Percentiles rank a stretch among this genome's conserved stretches.
Conservation (phyloP, 2,797 vertebrate species). For the Amphiprion clarkii region DNA sequence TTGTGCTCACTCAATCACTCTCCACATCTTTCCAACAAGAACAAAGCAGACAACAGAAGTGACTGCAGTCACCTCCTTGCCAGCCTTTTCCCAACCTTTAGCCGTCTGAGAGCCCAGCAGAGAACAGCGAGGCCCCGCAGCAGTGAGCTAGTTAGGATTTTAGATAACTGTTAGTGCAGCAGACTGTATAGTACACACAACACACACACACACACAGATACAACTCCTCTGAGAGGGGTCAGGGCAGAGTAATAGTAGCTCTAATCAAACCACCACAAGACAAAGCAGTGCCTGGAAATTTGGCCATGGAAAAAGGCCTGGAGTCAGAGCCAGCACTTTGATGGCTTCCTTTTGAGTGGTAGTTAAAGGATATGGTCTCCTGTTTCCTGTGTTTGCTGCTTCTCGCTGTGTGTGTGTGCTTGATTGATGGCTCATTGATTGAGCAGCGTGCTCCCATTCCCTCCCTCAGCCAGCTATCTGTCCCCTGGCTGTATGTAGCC, state of each 20-base stretch:
- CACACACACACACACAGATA: conserved; percentile 14
- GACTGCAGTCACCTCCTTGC: conserved; percentile 1
- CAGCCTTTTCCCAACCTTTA: conserved; percentile 21
- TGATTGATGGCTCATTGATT: conserved; percentile 81
- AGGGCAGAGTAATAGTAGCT: conserved; percentile 60
- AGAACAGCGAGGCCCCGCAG: conserved; percentile 44
- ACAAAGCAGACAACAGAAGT: conserved; percentile 16
- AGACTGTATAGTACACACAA: conserved; percentile 34
- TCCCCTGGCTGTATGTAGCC: conserved; percentile 65
- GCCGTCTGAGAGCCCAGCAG: conserved; percentile 42
- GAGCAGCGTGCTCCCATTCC: conserved; percentile 71
- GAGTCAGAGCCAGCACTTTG: conserved; percentile 73
- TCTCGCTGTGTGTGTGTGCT: conserved; percentile 59
- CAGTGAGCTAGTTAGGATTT: conserved; percentile 48
- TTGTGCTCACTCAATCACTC: conserved; percentile 11
- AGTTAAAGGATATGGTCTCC: conserved; percentile 78
- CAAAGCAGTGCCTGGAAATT: conserved; percentile 63
- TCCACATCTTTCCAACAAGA: conserved; percentile 10
- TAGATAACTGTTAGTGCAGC: conserved; percentile 41
- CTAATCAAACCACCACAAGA: conserved; percentile 70
- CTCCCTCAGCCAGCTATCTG: conserved; percentile 66
- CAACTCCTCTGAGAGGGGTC: conserved; percentile 53
- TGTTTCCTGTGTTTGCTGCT: conserved; percentile 76
- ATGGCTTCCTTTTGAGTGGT: conserved; percentile 78
- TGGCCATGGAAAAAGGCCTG: conserved; percentile 71